Conservation (phyloP, 2,888 invertebrate species). For the Drosophila multiciliata region DNA sequence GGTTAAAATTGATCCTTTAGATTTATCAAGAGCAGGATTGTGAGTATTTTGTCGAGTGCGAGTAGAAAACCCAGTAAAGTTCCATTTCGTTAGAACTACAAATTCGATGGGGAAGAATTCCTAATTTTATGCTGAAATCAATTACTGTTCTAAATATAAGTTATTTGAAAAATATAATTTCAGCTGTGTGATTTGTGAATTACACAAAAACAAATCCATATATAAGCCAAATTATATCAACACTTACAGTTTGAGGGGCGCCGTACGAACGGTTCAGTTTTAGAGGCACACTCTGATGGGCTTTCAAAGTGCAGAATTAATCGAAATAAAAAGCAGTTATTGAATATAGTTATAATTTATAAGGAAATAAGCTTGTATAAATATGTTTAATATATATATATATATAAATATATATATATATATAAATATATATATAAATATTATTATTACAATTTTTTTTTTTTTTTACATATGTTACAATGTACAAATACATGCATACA, state of each 20-base stretch:
- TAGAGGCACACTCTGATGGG: neutral
- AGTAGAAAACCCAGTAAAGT: neutral
- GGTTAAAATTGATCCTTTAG: neutral
- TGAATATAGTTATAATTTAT: constrained; percentile 20
- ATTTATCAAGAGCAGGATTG: neutral
- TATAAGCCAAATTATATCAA: neutral
- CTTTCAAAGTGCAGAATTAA: neutral
- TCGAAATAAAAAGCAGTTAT: constrained; percentile 1
- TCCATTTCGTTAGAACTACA: neutral
- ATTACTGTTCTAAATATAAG: neutral
- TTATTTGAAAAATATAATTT: neutral
- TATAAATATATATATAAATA: neutral
- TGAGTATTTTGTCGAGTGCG: neutral
- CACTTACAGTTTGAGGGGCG: neutral
- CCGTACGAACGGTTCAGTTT: neutral
- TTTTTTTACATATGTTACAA: constrained; percentile 54
- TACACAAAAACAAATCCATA: neutral
- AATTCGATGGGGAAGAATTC: neutral
- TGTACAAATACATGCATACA: constrained; percentile 39
- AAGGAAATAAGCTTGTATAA: neutral
- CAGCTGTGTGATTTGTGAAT: neutral
- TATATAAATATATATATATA: neutral
- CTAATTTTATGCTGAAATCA: neutral
- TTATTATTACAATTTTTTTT: neutral
- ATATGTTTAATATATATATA: neutral